These are phyloP conservation scores for Otis tarda DNA, from an alignment of 2,113 vertebrate species.

Conservation along the genomic window DNA sequence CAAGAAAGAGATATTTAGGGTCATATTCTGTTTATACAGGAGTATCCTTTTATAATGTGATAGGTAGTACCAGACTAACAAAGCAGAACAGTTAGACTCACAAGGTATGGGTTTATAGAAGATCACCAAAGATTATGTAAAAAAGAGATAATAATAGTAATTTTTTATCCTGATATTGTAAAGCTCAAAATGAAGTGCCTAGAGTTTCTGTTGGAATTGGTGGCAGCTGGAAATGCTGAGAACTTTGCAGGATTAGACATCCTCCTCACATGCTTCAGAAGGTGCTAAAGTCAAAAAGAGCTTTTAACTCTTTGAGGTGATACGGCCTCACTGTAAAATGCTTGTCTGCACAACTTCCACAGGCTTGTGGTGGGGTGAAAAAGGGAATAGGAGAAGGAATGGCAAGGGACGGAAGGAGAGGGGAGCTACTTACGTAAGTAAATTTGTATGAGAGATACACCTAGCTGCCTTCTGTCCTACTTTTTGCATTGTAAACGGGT, in stretches of 20 bases:
- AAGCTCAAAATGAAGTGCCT: neutral
- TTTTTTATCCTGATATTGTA: neutral
- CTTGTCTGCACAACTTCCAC: neutral
- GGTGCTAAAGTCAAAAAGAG: neutral
- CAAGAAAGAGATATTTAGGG: neutral
- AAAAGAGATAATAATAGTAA: neutral
- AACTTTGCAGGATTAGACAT: neutral
- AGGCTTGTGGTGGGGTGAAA: neutral
- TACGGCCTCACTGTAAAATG: rapidly evolving
- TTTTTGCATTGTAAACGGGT: constrained; percentile 42
- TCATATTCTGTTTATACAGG: neutral
- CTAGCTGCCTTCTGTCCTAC: neutral
- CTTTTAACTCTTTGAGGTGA: neutral
- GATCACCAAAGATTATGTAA: neutral
- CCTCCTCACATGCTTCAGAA: neutral
- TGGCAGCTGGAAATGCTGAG: neutral
- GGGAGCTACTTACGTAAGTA: neutral
- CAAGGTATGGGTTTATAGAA: neutral
- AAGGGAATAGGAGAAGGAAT: neutral
- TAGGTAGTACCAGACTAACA: neutral
- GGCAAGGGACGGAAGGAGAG: too few species aligned
- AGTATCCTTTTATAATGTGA: neutral
- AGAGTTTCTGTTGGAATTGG: neutral
- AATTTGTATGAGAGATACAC: neutral
- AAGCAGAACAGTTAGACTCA: neutral